Evolutionary conservation across 2,888 invertebrate species (phyloP).

Genomic region (Boloria euphrosyne): DNA sequence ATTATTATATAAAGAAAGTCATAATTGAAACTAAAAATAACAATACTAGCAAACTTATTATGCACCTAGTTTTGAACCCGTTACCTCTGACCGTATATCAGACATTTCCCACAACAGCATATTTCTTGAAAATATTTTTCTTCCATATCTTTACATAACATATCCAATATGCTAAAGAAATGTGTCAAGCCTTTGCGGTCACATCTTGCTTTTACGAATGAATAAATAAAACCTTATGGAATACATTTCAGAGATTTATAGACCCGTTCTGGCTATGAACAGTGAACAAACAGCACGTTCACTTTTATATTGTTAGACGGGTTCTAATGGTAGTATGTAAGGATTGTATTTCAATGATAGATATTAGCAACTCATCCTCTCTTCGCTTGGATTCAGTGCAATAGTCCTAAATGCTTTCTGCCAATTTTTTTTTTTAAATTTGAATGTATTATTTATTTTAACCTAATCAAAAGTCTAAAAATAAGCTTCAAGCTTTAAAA

Average conservation of each 20-base stretch:
- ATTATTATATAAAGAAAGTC: too few species aligned
- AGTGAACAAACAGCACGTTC: constrained; percentile 35
- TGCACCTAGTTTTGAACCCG: too few species aligned
- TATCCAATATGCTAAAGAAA: constrained; percentile 31
- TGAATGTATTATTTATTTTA: too few species aligned
- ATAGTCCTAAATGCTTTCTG: too few species aligned
- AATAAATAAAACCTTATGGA: constrained; percentile 36
- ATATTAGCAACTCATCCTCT: too few species aligned
- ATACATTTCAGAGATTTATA: constrained; percentile 42
- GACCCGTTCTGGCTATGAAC: constrained; percentile 34
- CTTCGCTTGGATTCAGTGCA: too few species aligned
- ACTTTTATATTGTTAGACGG: constrained; percentile 39
- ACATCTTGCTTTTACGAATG: constrained; percentile 24
- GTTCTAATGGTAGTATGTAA: constrained; percentile 30
- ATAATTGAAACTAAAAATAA: too few species aligned
- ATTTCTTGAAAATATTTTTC: not conserved
- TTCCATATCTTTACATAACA: not conserved
- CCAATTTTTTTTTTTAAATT: too few species aligned
- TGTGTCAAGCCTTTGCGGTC: constrained; percentile 31
- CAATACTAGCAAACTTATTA: too few species aligned
- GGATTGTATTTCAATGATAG: constrained; percentile 9
- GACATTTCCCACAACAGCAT: not conserved
- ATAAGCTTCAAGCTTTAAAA: too few species aligned
- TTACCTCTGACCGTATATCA: too few species aligned
- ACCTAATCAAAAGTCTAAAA: too few species aligned